Percentiles rank a stretch among this genome's conserved stretches.
phyloP scores from a whole-genome alignment of 2,113 vertebrate species.

The Myotis lucifugus region DNA sequence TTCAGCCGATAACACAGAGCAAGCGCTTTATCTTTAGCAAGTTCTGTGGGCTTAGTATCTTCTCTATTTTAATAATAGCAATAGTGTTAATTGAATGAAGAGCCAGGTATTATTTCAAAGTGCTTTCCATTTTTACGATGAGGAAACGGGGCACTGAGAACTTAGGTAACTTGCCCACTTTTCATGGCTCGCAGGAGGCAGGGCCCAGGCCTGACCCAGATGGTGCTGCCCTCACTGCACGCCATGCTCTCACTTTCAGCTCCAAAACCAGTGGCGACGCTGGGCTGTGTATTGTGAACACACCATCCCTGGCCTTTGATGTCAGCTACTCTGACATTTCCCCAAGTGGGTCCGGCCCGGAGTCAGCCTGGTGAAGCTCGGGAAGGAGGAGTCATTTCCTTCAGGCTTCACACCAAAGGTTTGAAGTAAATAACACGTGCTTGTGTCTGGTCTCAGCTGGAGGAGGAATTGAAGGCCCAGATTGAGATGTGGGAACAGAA shows the following conservation, averaged over 20 bases:
- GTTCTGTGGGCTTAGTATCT: not conserved
- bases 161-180: not conserved
- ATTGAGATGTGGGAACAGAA: conserved; percentile 90
- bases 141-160: not conserved
- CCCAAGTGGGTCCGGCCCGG: not conserved
- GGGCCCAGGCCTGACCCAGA: not conserved
- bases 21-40: not conserved
- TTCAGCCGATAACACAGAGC: not conserved
- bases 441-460: conserved; percentile 85
- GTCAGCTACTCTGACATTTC: not conserved
- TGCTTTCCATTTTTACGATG: not conserved
- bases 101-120: not conserved
- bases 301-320: not conserved
- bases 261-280: not conserved
- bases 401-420: not conserved
- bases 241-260: not conserved
- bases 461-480: conserved; percentile 90
- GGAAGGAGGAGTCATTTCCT: not conserved
- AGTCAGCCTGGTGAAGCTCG: not conserved
- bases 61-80: not conserved
- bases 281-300: not conserved
- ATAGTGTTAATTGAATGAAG: not conserved
- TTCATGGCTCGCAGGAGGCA: not conserved
- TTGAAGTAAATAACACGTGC: not conserved
- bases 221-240: too few relatives aligned